These are phyloP conservation scores for Actinia tenebrosa DNA, from an alignment of 64 coral and sea anemone species.

Conservation along the genomic window DNA sequence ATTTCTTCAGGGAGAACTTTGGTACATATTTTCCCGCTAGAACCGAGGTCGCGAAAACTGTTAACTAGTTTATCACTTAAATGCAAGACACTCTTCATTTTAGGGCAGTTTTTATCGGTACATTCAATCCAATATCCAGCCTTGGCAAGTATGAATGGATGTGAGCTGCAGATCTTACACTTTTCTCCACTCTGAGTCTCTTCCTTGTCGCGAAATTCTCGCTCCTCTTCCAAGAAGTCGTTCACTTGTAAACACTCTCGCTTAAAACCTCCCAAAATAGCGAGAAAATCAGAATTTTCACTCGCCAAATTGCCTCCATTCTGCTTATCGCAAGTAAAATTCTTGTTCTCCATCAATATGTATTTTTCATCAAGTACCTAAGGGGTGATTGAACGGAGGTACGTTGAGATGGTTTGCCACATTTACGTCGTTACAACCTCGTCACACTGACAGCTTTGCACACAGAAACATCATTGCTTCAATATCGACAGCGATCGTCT, in stretches of 20 bases:
- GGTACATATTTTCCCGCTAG: slow-evolving; percentile 15
- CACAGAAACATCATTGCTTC: background rate
- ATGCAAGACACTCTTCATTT: slow-evolving; percentile 22
- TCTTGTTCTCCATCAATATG: slow-evolving; percentile 1
- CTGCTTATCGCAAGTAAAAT: background rate
- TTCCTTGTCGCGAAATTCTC: background rate
- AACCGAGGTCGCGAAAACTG: slow-evolving; percentile 63
- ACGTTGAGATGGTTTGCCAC: background rate
- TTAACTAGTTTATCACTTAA: slow-evolving; percentile 36
- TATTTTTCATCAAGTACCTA: slow-evolving; percentile 13
- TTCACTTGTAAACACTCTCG: background rate
- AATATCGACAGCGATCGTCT: too few species aligned
- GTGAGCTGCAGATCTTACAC: slow-evolving; percentile 10
- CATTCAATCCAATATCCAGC: slow-evolving; percentile 74
- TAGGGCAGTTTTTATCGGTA: slow-evolving; percentile 52
- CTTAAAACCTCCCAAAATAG: slow-evolving; percentile 3
- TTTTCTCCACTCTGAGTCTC: background rate
- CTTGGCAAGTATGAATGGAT: slow-evolving; percentile 37
- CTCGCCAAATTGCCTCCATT: background rate
- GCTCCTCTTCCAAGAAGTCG: background rate
- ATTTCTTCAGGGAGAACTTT: slow-evolving; percentile 58
- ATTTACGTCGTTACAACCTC: background rate
- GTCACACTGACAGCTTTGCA: background rate
- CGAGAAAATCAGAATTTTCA: slow-evolving; percentile 17
- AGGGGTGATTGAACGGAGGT: background rate